Conservation (phyloP, 2,797 vertebrate genomes). For the Malacoraja senta region DNA sequence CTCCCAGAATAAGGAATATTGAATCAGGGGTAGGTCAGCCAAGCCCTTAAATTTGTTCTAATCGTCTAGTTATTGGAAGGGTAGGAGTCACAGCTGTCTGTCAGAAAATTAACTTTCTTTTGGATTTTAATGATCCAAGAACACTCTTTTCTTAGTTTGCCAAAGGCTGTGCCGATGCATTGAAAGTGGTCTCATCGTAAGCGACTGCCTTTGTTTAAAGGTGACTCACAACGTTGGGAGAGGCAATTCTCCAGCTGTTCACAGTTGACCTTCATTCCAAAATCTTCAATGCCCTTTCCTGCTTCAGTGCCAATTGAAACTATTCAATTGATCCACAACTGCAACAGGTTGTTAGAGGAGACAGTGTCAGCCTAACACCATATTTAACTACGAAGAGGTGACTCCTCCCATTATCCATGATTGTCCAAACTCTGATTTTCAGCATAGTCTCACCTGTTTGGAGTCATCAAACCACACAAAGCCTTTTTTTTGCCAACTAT, state of each 20-base stretch:
- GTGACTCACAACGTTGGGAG: too few species aligned
- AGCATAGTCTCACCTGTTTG: background rate
- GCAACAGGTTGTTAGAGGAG: background rate
- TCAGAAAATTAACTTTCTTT: too few species aligned
- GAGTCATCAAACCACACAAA: background rate
- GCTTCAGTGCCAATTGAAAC: background rate
- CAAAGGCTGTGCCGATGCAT: too few species aligned
- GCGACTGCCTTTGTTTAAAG: too few species aligned
- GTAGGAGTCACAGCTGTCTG: too few species aligned
- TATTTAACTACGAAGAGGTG: too few species aligned
- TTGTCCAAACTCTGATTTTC: background rate
- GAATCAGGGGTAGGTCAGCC: background rate
- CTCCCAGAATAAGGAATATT: background rate
- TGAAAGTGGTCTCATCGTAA: too few species aligned
- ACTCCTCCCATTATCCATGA: background rate
- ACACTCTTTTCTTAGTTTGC: too few species aligned
- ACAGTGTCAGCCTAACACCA: background rate
- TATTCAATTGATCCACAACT: background rate
- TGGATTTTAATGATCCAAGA: too few species aligned
- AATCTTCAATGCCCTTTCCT: background rate
- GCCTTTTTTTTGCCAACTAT: too few species aligned
- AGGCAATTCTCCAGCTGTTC: background rate
- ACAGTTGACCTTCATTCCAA: background rate
- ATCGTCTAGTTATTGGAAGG: too few species aligned
- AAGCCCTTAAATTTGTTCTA: background rate